Percentiles rank a stretch among this genome's conserved stretches.
phyloP scores from a whole-genome alignment of 2,888 invertebrate genomes.

The Sphaeridia pumilis region DNA sequence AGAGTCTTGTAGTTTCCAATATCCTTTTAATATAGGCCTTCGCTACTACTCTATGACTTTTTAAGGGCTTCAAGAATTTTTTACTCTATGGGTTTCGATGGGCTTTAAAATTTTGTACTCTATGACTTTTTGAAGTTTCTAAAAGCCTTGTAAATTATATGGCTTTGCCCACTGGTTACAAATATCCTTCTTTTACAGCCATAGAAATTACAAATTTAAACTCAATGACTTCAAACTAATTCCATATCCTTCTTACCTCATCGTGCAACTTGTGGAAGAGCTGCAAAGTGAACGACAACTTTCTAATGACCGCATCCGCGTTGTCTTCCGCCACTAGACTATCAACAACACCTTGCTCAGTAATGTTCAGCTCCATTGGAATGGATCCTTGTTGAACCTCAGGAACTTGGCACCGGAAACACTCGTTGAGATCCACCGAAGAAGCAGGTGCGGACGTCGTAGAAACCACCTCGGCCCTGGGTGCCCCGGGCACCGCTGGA shows the following conservation, averaged over 20 bases:
- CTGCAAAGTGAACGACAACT: slow-evolving; percentile 29
- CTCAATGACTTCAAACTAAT: not conserved
- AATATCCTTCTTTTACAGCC: too few species aligned
- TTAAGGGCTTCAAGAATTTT: too few species aligned
- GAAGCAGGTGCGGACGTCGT: too few species aligned
- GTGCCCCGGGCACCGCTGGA: not conserved
- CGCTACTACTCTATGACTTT: too few species aligned
- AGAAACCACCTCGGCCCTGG: not conserved
- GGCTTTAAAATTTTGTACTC: too few species aligned
- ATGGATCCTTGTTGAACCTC: not conserved
- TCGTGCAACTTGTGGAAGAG: slow-evolving; percentile 32
- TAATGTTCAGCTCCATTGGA: not conserved
- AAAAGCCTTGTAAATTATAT: too few species aligned
- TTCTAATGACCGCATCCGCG: not conserved
- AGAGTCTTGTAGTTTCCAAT: too few species aligned
- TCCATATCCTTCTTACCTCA: slow-evolving; percentile 17
- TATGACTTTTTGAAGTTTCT: too few species aligned
- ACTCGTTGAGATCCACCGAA: not conserved
- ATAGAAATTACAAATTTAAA: not conserved
- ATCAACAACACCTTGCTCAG: not conserved
- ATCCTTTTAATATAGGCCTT: too few species aligned
- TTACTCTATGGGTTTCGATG: too few species aligned
- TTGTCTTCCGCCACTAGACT: not conserved
- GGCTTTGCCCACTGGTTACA: too few species aligned
- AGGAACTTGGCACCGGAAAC: not conserved